Evolutionary conservation across 2,888 invertebrate species (phyloP).

Genomic region (Neocrepidodera transversa): DNA sequence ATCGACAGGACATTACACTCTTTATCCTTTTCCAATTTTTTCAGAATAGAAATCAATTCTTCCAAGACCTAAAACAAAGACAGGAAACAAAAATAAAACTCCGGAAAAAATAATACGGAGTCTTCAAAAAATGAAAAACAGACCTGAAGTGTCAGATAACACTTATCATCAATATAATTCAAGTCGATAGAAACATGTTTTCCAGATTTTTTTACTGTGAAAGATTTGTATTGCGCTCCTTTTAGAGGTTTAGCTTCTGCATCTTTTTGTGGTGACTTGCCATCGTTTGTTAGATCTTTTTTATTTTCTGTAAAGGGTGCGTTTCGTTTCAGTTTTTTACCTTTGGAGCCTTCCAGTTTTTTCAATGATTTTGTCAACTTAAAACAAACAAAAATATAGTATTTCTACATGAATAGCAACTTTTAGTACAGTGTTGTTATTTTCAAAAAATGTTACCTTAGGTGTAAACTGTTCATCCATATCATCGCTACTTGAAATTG

Average conservation of each 20-base stretch:
- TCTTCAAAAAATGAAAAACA: too few species aligned
- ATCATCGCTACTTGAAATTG: slow-evolving; percentile 68
- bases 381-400: too few species aligned
- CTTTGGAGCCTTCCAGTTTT: too few species aligned
- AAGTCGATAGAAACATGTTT: slow-evolving; percentile 47
- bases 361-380: background rate
- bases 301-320: slow-evolving; percentile 6
- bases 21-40: slow-evolving; percentile 68
- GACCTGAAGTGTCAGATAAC: slow-evolving; percentile 46
- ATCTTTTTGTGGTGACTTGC: slow-evolving; percentile 19
- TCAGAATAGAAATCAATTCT: slow-evolving; percentile 75
- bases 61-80: slow-evolving; percentile 70
- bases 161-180: slow-evolving; percentile 40
- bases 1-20: slow-evolving; percentile 74
- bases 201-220: slow-evolving; percentile 45
- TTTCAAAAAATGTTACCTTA: slow-evolving; percentile 41
- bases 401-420: too few species aligned
- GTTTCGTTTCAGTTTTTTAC: slow-evolving; percentile 34
- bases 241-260: slow-evolving; percentile 25
- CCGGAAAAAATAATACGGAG: background rate
- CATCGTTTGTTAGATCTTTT: slow-evolving; percentile 4
- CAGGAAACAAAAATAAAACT: slow-evolving; percentile 21
- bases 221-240: slow-evolving; percentile 41
- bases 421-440: too few species aligned
- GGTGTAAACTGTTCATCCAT: background rate